Evolutionary conservation across 2,113 vertebrate species (phyloP), one percentile per base, ranked within the genome.

Genomic region (Prinia subflava): DNA sequence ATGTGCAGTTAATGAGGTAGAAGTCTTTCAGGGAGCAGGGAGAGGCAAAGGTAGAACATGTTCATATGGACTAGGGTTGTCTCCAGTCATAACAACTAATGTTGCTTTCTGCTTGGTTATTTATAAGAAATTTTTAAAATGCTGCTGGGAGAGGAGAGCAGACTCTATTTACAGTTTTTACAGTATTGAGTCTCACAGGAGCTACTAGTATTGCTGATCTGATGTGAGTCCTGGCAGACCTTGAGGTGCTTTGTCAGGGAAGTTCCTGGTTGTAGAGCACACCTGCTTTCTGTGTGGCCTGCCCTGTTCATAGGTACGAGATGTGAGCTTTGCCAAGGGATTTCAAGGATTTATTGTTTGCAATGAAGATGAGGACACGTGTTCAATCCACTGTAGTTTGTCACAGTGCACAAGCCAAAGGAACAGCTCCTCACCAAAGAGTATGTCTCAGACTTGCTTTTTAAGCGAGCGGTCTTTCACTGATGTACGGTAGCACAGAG

Each of bases 401-500:
- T 90, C 62, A 33, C 33, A 21, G 47, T 1, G 10, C 13, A 2
- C 44, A 79, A 70, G n/a, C 59, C 50, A 69, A 62, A 95, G 86
- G 55, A 94, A 3, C 10, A 65, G 31, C 37, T 86, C 25, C 42
- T 88, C 14, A 6, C 39, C 30, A 28, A 55, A 33, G 28, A 52
- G 10, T 3, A 6, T 4, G 9, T 10, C 27, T 78, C 0, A 0
- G 19, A 69, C 57, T 75, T 10, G 20, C 18, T 82, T 75, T 83
- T 65, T 30, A 46, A 86, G 42, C 1, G 0, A 50, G 11, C 24
- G 19, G 2, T 60, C 55, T 65, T 52, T 33, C 57, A 23, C 41
- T 69, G 23, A 21, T 25, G 9, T 3, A 15, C 4, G 9, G 52
- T 1, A 1, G 23, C 41, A 41, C 13, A 6, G 20, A 84, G n/a